Evolutionary conservation across 2,888 invertebrate species (phyloP), one percentile per base, ranked within the genome.

Genomic region (Tachystola acroxantha): DNA sequence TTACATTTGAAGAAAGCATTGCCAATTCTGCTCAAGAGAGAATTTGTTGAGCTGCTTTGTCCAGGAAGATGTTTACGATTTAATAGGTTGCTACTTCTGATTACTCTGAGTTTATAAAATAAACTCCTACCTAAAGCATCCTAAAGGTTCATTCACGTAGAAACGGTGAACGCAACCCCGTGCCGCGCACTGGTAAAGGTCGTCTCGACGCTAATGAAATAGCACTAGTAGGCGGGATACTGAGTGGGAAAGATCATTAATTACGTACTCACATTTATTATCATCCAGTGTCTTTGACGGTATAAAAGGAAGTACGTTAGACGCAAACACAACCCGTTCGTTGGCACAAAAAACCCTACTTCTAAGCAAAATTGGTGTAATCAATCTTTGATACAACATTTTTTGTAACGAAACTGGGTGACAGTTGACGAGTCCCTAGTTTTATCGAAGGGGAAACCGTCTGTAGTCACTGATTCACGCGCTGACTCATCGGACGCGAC

Each of bases 401-500:
- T 16, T 16, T n/a, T 24, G 24, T 24, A n/a, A 9, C 24, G 7
- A 7, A 27, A 27, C 12, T 5, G 12, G 10, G 7, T n/a, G 11
- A 12, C 4, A 10, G 11, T 11, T 27, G 27, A 27, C 27, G 11
- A 27, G 24, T 3, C 10, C 11, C 10, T 11, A 27, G n/a, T 7
- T 12, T 13, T 28, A 28, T 10, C 10, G 24, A 32, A 22, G 10
- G 34, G 34, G 30, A 34, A 38, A 11, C 29, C 30, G 13, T 25
- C 29, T 32, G 30, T 10, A 1, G 20, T 25, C 30, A 29, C 28
- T 13, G 34, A 31, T 31, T 35, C 35, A 39, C 32, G 34, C 31
- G 32, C 39, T 39, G 35, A 32, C 26, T 39, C 34, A 37, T 24
- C 28, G 26, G 26, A 32, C 24, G 3, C 16, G 31, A 14, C 16